Evolutionary conservation across 2,113 vertebrate species (phyloP), one percentile per base, ranked within the genome.

Genomic region (Leuciscus idus): DNA sequence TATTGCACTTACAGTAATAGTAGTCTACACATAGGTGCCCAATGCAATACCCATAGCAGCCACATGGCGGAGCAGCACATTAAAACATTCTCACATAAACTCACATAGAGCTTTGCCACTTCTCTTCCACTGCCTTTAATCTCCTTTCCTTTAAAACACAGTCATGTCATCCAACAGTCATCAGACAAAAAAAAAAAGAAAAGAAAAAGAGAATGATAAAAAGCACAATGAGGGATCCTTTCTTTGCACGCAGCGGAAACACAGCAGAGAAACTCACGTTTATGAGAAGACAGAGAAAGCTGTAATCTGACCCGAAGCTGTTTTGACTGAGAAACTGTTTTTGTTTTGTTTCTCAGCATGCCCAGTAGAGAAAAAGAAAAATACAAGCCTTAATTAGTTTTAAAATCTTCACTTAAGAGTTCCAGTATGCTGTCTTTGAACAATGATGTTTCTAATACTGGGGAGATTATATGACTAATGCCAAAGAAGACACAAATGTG

Each of bases 51-150:
- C 7, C 4, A 23, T 0, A 59, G 6, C 21, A 30, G 33, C 84
- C 88, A 89, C 88, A 61, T 28, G 86, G 61, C 30, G 88, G 79
- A 74, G 70, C 46, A 66, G 68, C 13, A 26, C 57, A n/a, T 81
- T 61, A 7, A 46, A 70, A 68, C 62, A 30, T 21, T 57, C 10
- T 11, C 2, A 28, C 4, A 7, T 4, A 36, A 21, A 13, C 11
- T 28, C 48, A 66, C 21, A 52, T 52, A 19, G 50, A 15, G 15
- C 50, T 52, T 5, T 50, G 15, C 6, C 15, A 9, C 26, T 48
- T 66, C 28, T 52, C 6, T 26, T 26, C 13, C 4, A 39, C 43
- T 78, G 9, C 28, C 30, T 52, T 55, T n/a, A 62, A 52, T 86
- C 33, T 62, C 23, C 15, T n/a, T 28, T 4, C 30, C 26, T 6